Evolutionary conservation across 2,113 vertebrate species (phyloP), one percentile per base, ranked within the genome.

Genomic region (Hepsetus odoe): DNA sequence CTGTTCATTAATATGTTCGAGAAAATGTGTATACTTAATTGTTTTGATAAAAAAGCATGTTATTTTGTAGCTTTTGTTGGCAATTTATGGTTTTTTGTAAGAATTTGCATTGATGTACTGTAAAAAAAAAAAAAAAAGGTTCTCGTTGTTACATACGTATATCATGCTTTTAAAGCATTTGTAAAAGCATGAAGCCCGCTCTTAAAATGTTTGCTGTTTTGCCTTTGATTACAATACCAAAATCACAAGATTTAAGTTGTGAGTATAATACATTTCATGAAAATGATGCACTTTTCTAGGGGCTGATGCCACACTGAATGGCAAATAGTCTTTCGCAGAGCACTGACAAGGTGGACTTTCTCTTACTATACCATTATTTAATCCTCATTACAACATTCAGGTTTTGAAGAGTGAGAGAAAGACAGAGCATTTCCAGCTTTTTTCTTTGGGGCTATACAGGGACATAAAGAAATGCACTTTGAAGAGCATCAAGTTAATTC

Each of bases 1-100:
- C 92, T 91, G 93, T 97, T 97, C 94, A 95, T 96, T 95, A 96
- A 95, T 94, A 90, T 88, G 88, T 92, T 88, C 76, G 82, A 81
- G 90, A 84, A 87, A 83, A 77, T 51, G 86, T 95, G 94, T 92
- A 93, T 91, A 95, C 91, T 90, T 92, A 93, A 92, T 91, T 86
- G 91, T 95, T 95, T 96, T 92, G 92, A 92, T 95, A 93, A 93
- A 93, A 90, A 90, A 87, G 94, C 93, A 94, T 94, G 95, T 94
- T 93, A 91, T 93, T 94, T 92, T 90, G 84, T 79, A 82, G 84
- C 84, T 86, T 83, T 88, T 88, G 82, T 88, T 86, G 77, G 82
- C 46, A 87, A 75, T 76, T 62, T 83, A 77, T 82, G 77, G 84
- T 90, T 85, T 85, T n/a, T 92, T 88, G 85, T 87, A 90, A 83